A percentile compares a stretch with the other conserved stretches of the same genome.
Conservation (phyloP, 1,140 invertebrate genomes). For the Wasmannia auropunctata region DNA sequence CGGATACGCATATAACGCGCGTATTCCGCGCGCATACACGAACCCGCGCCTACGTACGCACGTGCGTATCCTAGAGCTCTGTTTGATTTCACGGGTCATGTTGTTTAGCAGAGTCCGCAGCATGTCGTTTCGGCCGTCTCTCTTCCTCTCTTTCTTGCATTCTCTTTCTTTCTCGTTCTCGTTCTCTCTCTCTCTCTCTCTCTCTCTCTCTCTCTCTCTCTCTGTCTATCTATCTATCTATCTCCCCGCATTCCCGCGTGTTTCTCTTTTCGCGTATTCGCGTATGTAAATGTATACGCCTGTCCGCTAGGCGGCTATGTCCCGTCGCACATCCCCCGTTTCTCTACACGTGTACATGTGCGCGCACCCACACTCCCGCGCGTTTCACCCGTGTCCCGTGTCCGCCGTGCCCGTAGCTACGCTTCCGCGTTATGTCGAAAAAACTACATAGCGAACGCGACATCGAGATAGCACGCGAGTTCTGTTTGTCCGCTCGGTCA, state of each 20-base stretch:
- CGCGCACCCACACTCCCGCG: neutral
- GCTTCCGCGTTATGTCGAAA: slow-evolving; percentile 49
- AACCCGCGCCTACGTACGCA: slow-evolving; percentile 12
- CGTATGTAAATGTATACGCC: slow-evolving; percentile 65
- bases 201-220: neutral
- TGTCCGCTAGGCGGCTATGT: slow-evolving; percentile 42
- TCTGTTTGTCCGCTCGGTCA: slow-evolving; percentile 33
- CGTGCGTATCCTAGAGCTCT: slow-evolving; percentile 53
- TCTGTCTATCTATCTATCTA: slow-evolving; percentile 15
- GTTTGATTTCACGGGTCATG: slow-evolving; percentile 75
- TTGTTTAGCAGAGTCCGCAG: slow-evolving; percentile 67
- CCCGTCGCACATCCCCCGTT: slow-evolving; percentile 4
- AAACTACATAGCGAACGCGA: slow-evolving; percentile 42
- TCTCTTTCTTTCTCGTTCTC: neutral
- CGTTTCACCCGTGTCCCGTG: slow-evolving; percentile 1
- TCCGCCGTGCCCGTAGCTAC: slow-evolving; percentile 11
- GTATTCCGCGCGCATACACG: slow-evolving; percentile 56
- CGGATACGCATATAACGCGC: slow-evolving; percentile 66
- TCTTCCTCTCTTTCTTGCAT: neutral
- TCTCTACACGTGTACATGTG: slow-evolving; percentile 12
- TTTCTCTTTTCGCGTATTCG: slow-evolving; percentile 41
- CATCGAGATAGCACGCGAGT: slow-evolving; percentile 49
- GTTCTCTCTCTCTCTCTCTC: neutral
- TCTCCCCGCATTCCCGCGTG: neutral
- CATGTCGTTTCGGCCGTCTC: slow-evolving; percentile 41